Base-by-base conservation (phyloP, 2,113 vertebrate species). In the Himantopus leucocephalus region DNA sequence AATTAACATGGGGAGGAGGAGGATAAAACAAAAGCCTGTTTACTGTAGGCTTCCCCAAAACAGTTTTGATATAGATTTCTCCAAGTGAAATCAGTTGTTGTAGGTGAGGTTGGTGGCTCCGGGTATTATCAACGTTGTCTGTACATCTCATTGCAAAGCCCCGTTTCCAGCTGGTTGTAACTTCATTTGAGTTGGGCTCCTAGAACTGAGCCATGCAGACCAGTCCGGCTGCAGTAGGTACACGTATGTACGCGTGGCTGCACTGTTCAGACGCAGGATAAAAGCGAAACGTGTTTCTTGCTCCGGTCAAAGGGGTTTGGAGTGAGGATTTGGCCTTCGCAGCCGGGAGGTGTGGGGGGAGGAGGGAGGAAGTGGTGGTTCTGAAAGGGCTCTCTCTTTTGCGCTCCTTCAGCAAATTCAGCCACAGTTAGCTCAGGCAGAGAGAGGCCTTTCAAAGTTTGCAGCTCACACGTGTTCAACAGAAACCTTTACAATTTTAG, bases 1-100 rank as follows among this genome's bases (percentile, higher is more conserved):
- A 93, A 73, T 95, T 88, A 92, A 75, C 68, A 24, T 3, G 37
- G 37, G 53, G 81, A 93, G 50, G 68, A 91, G 80, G 56, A 94
- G 67, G 81, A 83, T 82, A 83, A 94, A 96, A 95, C 87, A 88
- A 91, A 85, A 53, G 62, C 41, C 66, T 94, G 27, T 94, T 95
- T 85, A 60, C 77, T 53, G 59, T 47, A 50, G 77, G 56, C 73
- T 82, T 79, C 71, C 76, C 58, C 80, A 79, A 79, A 92, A 72
- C 58, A 85, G 37, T 79, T 95, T 72, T 56, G 26, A 9, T 85
- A n/a, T 34, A 34, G 74, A 55, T 88, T 91, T 92, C 85, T 88
- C 75, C 75, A 83, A 76, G 79, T 63, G 20, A 85, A 82, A 90
- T 91, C 45, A 19, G 15, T 68, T 85, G 6, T 22, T 71, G 80